phyloP scores from a whole-genome alignment of 2,888 invertebrate genomes.

The Morpho helenor region DNA sequence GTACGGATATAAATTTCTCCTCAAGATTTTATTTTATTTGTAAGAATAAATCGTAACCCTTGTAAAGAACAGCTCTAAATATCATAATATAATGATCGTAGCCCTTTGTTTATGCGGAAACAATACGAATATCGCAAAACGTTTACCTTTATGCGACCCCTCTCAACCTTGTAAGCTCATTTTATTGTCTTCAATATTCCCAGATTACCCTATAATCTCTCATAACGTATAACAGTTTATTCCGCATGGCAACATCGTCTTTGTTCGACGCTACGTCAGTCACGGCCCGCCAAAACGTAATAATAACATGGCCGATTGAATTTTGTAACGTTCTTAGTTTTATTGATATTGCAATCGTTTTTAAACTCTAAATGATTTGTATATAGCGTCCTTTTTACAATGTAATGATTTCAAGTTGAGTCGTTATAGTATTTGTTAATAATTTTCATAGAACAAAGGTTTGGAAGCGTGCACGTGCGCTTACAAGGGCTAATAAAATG shows the following conservation, averaged over 20 bases:
- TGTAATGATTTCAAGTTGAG: conserved; percentile 21
- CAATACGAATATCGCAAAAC: conserved; percentile 44
- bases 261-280: conserved; percentile 64
- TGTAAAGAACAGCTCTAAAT: neutral
- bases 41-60: neutral
- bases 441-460: conserved; percentile 70
- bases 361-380: conserved; percentile 24
- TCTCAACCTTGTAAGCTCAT: conserved; percentile 62
- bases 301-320: conserved; percentile 58
- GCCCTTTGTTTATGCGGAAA: conserved; percentile 33
- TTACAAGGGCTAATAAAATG: conserved; percentile 72
- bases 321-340: conserved; percentile 32
- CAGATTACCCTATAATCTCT: conserved; percentile 76
- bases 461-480: conserved; percentile 63
- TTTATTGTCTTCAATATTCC: conserved; percentile 79
- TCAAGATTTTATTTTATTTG: too few relatives aligned
- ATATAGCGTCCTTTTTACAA: conserved; percentile 31
- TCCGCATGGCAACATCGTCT: conserved; percentile 76
- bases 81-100: conserved; percentile 25
- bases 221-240: conserved; percentile 77
- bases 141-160: conserved; percentile 46
- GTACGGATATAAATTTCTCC: too few relatives aligned
- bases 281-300: conserved; percentile 74
- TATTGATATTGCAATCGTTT: conserved; percentile 18
- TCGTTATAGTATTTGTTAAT: conserved; percentile 31